Evolutionary conservation across 2,113 vertebrate species (phyloP).

Genomic region (Sander vitreus): DNA sequence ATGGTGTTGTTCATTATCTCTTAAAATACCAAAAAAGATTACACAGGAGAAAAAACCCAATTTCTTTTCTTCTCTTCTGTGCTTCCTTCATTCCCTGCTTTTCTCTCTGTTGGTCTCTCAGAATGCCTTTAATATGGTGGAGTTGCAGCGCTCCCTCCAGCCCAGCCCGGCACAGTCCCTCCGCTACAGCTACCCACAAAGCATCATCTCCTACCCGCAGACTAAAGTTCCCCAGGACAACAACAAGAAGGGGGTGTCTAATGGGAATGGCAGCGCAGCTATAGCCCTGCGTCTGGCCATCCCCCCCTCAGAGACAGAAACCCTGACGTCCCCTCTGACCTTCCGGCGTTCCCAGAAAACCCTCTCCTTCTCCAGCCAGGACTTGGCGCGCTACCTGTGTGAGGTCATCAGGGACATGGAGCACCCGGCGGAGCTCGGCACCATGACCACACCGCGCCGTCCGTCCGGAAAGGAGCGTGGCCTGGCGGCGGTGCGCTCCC

Average conservation of each 20-base stretch:
- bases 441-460: conserved; percentile 69
- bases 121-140: conserved; percentile 91
- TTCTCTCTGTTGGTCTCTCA: conserved; percentile 59
- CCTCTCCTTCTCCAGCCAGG: conserved; percentile 81
- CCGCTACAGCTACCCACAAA: conserved; percentile 79
- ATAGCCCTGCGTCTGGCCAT: conserved; percentile 83
- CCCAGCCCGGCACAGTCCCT: conserved; percentile 85
- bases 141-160: conserved; percentile 90
- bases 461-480: conserved; percentile 79
- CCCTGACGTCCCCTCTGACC: conserved; percentile 75
- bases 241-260: conserved; percentile 61
- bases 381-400: conserved; percentile 83
- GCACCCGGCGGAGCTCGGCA: conserved; percentile 62
- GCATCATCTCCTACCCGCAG: conserved; percentile 75
- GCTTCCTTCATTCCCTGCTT: not conserved
- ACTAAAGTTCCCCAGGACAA: conserved; percentile 67
- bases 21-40: conserved; percentile 42
- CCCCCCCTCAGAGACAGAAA: conserved; percentile 78
- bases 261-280: conserved; percentile 69
- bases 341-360: conserved; percentile 75
- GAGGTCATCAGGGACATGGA: conserved; percentile 85
- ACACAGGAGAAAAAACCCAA: not conserved
- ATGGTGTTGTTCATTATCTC: conserved; percentile 52
- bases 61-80: not conserved
- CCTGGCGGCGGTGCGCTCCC: conserved; percentile 83